Evolutionary conservation across 2,797 vertebrate species (phyloP), one percentile per base, ranked within the genome.

Genomic region (Hydrolagus colliei): DNA sequence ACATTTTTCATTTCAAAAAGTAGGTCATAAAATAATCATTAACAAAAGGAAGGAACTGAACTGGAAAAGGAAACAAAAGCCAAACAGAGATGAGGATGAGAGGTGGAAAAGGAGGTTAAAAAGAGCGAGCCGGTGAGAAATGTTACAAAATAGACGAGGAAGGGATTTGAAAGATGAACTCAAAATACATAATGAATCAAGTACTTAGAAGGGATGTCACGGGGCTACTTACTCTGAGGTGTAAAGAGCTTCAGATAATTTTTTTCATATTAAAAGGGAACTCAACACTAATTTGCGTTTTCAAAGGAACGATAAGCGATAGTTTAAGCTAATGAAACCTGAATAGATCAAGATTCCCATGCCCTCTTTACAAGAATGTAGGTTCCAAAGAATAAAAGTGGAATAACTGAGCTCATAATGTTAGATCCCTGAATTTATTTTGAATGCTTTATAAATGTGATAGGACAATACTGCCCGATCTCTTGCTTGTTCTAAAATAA

Each of bases 41-140:
- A 41, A 84, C 6, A 52, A 68, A 76, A 59, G 41, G 6, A 18
- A 71, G 16, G 41, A 20, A 12, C 32, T 13, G 4, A 41, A 6
- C n/a, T 1, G 27, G 27, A 84, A 71, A n/a, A 16, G 6, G 32
- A 52, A 67, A 84, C 20, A 16, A 18, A 52, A 52, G 41, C 41
- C 41, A 9, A n/a, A 71, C 35, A 67, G 63, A 52, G 35, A 71
- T 84, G 65, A 84, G 79, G 79, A 84, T 84, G 8, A 9, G 79
- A 9, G 52, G 9, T 20, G 61, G 20, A 27, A 68, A 68, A 75
- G 35, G 5, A 71, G n/a, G 9, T n/a, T 41, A 32, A 68, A 84
- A 35, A 52, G 41, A 52, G 41, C 41, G 41, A 52, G 41, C 41
- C 41, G 2, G 1, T 52, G 41, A 52, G 6, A 52, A 52, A 52